Evolutionary conservation across 2,113 vertebrate genomes (phyloP), one percentile per base, ranked within the genome.

Genomic region (Dipodomys spectabilis): DNA sequence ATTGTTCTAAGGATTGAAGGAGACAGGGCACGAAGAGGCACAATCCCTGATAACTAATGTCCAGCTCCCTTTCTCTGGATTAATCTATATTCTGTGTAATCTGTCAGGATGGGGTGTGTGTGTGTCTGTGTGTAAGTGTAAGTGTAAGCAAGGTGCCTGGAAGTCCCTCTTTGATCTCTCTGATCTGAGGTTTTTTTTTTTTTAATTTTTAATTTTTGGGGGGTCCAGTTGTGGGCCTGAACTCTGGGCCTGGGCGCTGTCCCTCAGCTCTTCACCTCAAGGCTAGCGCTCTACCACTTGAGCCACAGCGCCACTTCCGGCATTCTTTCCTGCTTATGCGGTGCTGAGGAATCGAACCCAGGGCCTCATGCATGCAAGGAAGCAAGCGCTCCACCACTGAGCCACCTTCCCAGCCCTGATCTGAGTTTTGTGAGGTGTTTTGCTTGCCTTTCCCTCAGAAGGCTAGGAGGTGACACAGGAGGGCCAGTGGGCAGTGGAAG

Each of bases 151-250:
- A 57, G 53, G 49, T 49, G 32, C 60, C 64, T 32, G 12, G 6
- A 64, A 84, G 35, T 16, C 23, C 44, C 11, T 22, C 89, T 88
- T 74, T 90, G 64, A 93, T 80, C 11, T 25, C 89, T 88, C 79
- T 90, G 64, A 93, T 80, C 88, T 75, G 20, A 20, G 22, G 16
- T 8, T n/a, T 53, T 49, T 22, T 30, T 22, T 23, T 49, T 39
- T 18, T 32, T 39, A 39, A 39, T 6, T 39, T 39, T 39, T 35
- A 35, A 2, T 39, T 39, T 39, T 39, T 3, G 5, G 39, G 39
- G 39, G 39, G 39, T 39, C 39, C 39, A 39, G 39, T 39, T 39
- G 39, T 39, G 39, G 39, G 39, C 39, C 39, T 39, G 39, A 39
- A 39, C 39, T 39, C 39, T 39, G 39, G 39, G 39, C 39, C 39